Percentiles rank a stretch among this genome's conserved stretches.
phyloP scores from a whole-genome alignment of 2,888 invertebrate species.

The Leucozona laternaria region DNA sequence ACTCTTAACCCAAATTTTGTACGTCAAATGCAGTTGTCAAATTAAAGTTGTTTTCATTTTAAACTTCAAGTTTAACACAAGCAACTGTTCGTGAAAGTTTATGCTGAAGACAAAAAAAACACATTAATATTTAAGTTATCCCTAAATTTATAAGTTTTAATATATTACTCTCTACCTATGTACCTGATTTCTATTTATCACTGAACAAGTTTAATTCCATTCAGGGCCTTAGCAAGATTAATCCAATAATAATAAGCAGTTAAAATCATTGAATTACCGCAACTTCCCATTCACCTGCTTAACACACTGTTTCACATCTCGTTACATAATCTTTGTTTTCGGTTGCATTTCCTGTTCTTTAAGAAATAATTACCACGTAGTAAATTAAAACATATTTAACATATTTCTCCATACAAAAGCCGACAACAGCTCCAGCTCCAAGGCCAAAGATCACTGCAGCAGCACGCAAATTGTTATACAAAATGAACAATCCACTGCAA shows the following conservation, averaged over 20 bases:
- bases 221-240: not conserved
- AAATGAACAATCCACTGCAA: slow-evolving; percentile 4
- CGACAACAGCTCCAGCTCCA: slow-evolving; percentile 57
- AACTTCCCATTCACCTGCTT: not conserved
- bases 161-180: too few species aligned
- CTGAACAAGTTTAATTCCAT: not conserved
- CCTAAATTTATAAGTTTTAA: too few species aligned
- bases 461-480: slow-evolving; percentile 64
- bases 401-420: slow-evolving; percentile 61
- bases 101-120: too few species aligned
- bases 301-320: not conserved
- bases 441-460: slow-evolving; percentile 53
- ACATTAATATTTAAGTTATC: too few species aligned
- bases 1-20: too few species aligned
- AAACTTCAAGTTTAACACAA: too few species aligned
- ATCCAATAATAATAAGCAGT: not conserved
- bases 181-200: too few species aligned
- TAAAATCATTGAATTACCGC: not conserved
- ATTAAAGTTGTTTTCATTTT: too few species aligned
- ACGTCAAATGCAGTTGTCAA: too few species aligned
- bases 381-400: slow-evolving; percentile 74
- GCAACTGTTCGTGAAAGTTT: too few species aligned
- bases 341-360: not conserved
- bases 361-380: slow-evolving; percentile 52
- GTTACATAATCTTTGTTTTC: not conserved